phyloP scores from a whole-genome alignment of 2,113 vertebrate genomes.

The Crotalus horridus region DNA sequence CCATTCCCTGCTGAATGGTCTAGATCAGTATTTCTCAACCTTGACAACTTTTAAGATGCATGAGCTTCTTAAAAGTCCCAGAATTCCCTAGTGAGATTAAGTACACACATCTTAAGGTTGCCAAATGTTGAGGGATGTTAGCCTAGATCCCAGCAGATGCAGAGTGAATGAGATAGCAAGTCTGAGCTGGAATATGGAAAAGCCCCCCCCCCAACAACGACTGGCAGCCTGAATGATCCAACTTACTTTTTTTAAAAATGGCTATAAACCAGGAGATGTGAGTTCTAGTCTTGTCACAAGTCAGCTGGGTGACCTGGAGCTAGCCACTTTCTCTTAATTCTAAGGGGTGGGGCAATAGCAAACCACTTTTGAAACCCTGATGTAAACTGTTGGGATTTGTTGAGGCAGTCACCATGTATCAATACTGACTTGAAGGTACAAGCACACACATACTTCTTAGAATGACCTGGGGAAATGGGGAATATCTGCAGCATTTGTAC shows the following conservation, averaged over 20 bases:
- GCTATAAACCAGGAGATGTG: neutral
- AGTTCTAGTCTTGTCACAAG: neutral
- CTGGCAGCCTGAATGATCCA: neutral
- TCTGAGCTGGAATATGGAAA: neutral
- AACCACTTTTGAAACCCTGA: neutral
- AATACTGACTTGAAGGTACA: neutral
- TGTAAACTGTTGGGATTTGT: neutral
- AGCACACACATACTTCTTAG: neutral
- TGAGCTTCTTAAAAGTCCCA: neutral
- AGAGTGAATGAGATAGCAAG: neutral
- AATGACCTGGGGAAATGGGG: neutral
- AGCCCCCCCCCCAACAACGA: neutral
- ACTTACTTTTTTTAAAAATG: neutral
- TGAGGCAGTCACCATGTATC: too few relatives aligned
- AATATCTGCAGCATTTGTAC: neutral
- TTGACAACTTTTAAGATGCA: neutral
- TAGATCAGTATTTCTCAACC: neutral
- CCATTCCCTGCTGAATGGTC: neutral
- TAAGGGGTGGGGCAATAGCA: neutral
- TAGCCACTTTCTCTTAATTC: neutral
- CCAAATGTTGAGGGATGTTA: neutral
- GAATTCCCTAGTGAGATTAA: neutral
- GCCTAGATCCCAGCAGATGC: neutral
- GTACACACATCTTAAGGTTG: neutral
- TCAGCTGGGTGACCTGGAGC: neutral